Percentiles rank a stretch among this genome's conserved stretches.
phyloP scores from a whole-genome alignment of 2,888 invertebrate species.

The Agapetus fuscipes region DNA sequence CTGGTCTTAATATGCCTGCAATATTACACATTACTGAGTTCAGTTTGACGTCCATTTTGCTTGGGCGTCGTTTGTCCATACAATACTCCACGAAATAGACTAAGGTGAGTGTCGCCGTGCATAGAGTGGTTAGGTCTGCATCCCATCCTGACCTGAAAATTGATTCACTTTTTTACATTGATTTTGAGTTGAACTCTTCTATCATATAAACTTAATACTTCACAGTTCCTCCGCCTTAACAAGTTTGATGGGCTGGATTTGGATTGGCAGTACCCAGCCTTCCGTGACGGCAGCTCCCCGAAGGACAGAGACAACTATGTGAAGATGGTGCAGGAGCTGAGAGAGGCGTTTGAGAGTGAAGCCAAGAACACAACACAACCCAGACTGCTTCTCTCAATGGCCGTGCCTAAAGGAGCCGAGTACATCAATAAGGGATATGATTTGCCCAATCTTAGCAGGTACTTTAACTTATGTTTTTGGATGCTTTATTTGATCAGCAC shows the following conservation, averaged over 20 bases:
- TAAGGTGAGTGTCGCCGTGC: too few relatives aligned
- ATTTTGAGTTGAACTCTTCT: not conserved
- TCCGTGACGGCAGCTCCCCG: slow-evolving; percentile 23
- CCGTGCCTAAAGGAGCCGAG: slow-evolving; percentile 86
- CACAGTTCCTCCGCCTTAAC: slow-evolving; percentile 47
- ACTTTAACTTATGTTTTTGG: not conserved
- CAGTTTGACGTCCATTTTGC: too few relatives aligned
- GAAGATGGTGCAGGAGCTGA: slow-evolving; percentile 2
- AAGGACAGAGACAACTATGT: slow-evolving; percentile 1
- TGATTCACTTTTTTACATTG: too few relatives aligned
- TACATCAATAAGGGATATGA: slow-evolving; percentile 1
- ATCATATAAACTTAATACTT: slow-evolving; percentile 1
- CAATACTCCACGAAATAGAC: too few relatives aligned
- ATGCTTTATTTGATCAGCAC: too few relatives aligned
- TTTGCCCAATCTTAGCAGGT: slow-evolving; percentile 2
- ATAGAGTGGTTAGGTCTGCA: too few relatives aligned
- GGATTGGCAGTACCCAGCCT: slow-evolving; percentile 64
- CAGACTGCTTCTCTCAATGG: slow-evolving; percentile 75
- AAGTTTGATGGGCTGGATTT: slow-evolving; percentile 64
- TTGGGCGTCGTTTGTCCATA: too few relatives aligned
- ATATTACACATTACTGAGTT: too few relatives aligned
- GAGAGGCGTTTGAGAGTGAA: not conserved
- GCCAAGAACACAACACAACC: slow-evolving; percentile 48
- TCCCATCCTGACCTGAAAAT: too few relatives aligned
- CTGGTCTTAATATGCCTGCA: too few relatives aligned